These are phyloP conservation scores for Dicrostonyx torquatus DNA, from an alignment of 2,797 vertebrate species.

Conservation along the genomic window DNA sequence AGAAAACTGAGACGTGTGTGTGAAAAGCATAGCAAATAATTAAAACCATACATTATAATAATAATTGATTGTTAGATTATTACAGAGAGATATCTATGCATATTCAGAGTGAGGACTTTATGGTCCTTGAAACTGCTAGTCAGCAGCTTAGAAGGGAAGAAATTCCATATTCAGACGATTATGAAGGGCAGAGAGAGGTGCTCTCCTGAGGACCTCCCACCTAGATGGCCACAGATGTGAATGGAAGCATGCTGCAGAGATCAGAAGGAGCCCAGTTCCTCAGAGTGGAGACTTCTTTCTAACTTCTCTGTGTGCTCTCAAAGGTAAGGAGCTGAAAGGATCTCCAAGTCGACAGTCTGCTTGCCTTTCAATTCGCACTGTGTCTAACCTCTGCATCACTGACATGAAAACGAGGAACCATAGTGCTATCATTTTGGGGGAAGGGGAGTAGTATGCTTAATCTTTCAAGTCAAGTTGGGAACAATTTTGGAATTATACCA, in stretches of 20 bases:
- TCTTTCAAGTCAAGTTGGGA: constrained; percentile 14
- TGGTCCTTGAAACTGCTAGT: background rate
- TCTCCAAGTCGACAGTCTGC: background rate
- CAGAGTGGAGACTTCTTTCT: constrained; percentile 16
- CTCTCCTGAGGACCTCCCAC: background rate
- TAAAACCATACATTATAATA: constrained; percentile 2
- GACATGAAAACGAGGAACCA: constrained; percentile 35
- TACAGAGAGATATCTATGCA: background rate
- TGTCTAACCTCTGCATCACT: background rate
- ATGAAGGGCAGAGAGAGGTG: background rate
- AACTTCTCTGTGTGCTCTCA: constrained; percentile 46
- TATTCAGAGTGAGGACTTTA: background rate
- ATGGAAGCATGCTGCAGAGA: constrained; percentile 18
- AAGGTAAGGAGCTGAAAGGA: background rate
- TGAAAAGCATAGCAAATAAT: constrained; percentile 26
- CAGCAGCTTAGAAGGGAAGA: constrained; percentile 36
- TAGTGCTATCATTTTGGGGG: background rate
- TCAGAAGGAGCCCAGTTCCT: constrained; percentile 32
- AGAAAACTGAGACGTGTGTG: background rate
- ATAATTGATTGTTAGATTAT: background rate
- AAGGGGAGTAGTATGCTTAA: background rate
- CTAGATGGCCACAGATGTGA: background rate
- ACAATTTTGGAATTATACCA: background rate
- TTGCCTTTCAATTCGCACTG: background rate
- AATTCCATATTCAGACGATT: background rate